Base-by-base conservation (phyloP, 2,797 vertebrate species). In the Eurystomus glaucurus region DNA sequence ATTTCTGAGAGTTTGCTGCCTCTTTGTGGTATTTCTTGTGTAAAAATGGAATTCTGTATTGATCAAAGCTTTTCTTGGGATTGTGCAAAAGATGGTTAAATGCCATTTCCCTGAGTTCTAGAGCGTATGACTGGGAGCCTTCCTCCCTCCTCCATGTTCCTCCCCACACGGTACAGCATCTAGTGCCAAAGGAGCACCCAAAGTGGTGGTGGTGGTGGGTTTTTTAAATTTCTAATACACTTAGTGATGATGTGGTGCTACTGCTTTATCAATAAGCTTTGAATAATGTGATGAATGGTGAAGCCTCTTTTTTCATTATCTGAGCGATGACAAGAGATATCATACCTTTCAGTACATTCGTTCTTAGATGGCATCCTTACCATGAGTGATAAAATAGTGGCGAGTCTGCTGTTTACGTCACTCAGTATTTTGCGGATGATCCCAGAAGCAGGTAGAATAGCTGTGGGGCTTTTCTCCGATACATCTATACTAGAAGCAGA, bases 21-120 rank as follows among this genome's bases (percentile, higher is more conserved):
- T 96, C 96, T 96, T 96, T 91, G 90, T 96, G 95, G 94, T 51
- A 93, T 97, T 93, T 92, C 86, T 83, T 88, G 33, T 84, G 80
- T 85, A 76, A 93, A 93, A 80, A 87, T 68, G 62, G 75, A 90
- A 52, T 72, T 90, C 80, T 57, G n/a, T 85, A 76, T 85, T 19
- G 41, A 92, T 92, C 43, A 68, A 74, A 94, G 77, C 43, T 76
- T 79, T 91, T 45, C 35, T 72, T 90, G 74, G 70, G 64, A 62
- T 45, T 74, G n/a, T 80, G 64, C 64, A 68, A 26, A 94, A 52
- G 62, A 43, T 14, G 17, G 60, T 66, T 50, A 55, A 78, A 75
- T 51, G 35, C 46, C 33, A 11, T 85, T 85, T 90, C 58, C 29
- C 21, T 2, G 12, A 28, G 23, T 46, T 79, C 25, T 68, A 7